phyloP scores from a whole-genome alignment of 2,888 invertebrate genomes.

The Aporophyla nigra region DNA sequence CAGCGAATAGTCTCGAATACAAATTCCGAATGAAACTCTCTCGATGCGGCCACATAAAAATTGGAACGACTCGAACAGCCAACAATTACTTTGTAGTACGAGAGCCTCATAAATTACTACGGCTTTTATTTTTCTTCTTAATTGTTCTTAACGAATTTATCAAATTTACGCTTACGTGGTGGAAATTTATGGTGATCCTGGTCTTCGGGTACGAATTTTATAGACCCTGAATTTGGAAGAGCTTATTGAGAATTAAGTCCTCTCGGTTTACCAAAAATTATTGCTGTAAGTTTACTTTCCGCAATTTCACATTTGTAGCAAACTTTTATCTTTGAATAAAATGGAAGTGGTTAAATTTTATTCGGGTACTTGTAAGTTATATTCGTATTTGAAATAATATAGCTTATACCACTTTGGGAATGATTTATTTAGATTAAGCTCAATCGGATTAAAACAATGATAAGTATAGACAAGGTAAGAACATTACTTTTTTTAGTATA shows the following conservation, averaged over 20 bases:
- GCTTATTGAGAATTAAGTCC: conserved; percentile 56
- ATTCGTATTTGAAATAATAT: conserved; percentile 17
- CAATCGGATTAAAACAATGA: not conserved
- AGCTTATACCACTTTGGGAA: conserved; percentile 17
- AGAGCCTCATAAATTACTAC: conserved; percentile 70
- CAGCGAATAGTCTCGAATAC: conserved; percentile 82
- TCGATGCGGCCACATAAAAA: conserved; percentile 76
- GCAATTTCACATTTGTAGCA: conserved; percentile 37
- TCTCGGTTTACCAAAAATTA: conserved; percentile 48
- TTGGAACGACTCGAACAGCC: conserved; percentile 65
- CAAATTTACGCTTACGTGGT: conserved; percentile 66
- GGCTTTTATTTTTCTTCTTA: conserved; percentile 68
- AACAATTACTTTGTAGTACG: conserved; percentile 75
- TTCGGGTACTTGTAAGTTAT: conserved; percentile 35
- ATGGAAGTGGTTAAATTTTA: conserved; percentile 41
- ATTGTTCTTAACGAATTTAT: conserved; percentile 69
- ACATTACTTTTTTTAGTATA: too few relatives aligned
- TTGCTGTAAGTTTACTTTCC: conserved; percentile 47
- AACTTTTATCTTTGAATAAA: conserved; percentile 49
- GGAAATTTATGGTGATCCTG: conserved; percentile 61
- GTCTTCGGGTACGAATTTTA: conserved; percentile 59
- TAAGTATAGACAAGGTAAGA: not conserved
- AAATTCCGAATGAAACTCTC: conserved; percentile 80
- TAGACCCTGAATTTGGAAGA: conserved; percentile 53
- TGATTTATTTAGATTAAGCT: not conserved